A percentile compares a stretch with the other conserved stretches of the same genome.
Evolutionary conservation across 2,888 invertebrate species (phyloP).

Genomic region (Pristionchus fissidentatus): DNA sequence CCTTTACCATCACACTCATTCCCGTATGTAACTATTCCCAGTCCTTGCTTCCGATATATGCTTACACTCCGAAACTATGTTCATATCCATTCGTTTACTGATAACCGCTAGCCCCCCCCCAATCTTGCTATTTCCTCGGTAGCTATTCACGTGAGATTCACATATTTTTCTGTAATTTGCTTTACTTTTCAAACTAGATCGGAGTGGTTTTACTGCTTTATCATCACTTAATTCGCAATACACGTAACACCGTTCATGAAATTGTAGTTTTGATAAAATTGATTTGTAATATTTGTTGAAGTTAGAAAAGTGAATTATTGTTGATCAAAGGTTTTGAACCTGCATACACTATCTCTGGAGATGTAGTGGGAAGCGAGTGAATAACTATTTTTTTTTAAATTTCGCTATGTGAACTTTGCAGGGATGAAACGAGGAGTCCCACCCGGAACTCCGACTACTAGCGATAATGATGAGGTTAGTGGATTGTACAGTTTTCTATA

Average conservation of each 20-base stretch:
- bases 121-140: neutral
- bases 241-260: too few species aligned
- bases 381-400: too few species aligned
- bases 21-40: neutral
- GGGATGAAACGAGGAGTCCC: constrained; percentile 4
- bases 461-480: neutral
- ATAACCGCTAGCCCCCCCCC: neutral
- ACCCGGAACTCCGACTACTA: neutral
- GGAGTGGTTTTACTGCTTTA: neutral
- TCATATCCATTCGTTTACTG: constrained; percentile 13
- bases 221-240: neutral
- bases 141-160: neutral
- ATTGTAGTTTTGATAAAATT: too few species aligned
- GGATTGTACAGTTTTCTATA: too few species aligned
- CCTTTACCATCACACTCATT: neutral
- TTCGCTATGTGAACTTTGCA: too few species aligned
- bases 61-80: neutral
- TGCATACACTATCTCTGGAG: too few species aligned
- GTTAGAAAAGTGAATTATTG: too few species aligned
- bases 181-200: neutral
- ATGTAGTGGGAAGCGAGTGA: too few species aligned
- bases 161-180: neutral
- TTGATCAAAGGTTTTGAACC: too few species aligned
- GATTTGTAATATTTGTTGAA: too few species aligned
- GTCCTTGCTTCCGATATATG: neutral